Evolutionary conservation across 2,113 vertebrate genomes (phyloP).

Genomic region (Neodontobutis hainanensis): DNA sequence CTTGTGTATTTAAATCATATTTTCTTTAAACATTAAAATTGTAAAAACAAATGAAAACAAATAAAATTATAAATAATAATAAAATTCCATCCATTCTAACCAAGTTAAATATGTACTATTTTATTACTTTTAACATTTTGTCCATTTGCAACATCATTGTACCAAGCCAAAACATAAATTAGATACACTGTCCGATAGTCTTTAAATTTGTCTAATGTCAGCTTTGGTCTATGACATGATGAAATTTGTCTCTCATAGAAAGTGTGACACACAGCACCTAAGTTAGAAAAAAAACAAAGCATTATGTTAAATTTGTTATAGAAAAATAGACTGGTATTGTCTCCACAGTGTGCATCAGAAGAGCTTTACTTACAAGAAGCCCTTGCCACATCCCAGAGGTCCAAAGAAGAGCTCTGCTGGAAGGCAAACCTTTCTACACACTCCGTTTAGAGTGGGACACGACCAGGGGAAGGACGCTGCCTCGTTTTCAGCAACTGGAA

Average conservation of each 20-base stretch:
- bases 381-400: constrained; percentile 78
- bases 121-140: not conserved
- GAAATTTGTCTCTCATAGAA: constrained; percentile 55
- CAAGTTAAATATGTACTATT: not conserved
- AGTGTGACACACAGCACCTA: constrained; percentile 81
- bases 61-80: no score
- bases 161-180: constrained; percentile 4
- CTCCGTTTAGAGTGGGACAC: constrained; percentile 73
- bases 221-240: not conserved
- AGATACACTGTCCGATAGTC: constrained; percentile 16
- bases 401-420: constrained; percentile 79
- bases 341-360: not conserved
- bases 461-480: constrained; percentile 75
- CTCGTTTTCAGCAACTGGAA: constrained; percentile 69
- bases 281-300: constrained; percentile 9
- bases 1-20: no score
- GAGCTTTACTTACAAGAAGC: constrained; percentile 69
- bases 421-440: constrained; percentile 76
- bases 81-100: not conserved
- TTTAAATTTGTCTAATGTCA: constrained; percentile 6
- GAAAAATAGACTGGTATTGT: not conserved
- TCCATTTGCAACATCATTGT: not conserved
- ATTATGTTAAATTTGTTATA: not conserved
- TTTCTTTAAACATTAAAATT: no score
- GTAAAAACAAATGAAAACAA: no score